phyloP scores from a whole-genome alignment of 1,140 invertebrate species.

The Idris sp. region DNA sequence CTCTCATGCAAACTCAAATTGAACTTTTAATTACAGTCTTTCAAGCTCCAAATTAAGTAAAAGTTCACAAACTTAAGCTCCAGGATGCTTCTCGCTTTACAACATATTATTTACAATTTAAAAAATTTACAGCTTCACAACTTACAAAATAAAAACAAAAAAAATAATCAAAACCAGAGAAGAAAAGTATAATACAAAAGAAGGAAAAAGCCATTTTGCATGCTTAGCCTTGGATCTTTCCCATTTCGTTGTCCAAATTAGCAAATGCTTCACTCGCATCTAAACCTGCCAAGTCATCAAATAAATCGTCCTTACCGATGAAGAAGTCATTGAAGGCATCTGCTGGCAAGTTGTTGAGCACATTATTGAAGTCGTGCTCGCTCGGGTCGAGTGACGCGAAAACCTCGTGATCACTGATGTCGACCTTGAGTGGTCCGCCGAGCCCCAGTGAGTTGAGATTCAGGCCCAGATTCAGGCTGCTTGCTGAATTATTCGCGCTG shows the following conservation, averaged over 20 bases:
- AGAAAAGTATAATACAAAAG: not conserved
- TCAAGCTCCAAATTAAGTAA: not conserved
- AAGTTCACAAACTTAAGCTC: not conserved
- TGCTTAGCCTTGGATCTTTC: constrained; percentile 1
- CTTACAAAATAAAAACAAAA: not conserved
- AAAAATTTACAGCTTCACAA: constrained; percentile 15
- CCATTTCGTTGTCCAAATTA: constrained; percentile 12
- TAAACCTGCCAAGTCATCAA: constrained; percentile 61
- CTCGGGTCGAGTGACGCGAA: constrained; percentile 82
- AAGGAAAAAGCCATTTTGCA: no score
- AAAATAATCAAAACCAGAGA: not conserved
- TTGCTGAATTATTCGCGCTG: no score
- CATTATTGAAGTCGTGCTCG: constrained; percentile 92
- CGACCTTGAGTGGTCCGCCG: constrained; percentile 72
- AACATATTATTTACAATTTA: constrained; percentile 10
- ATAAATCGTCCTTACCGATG: constrained; percentile 79
- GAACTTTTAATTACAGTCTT: no score
- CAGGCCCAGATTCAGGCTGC: constrained; percentile 68
- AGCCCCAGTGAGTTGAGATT: constrained; percentile 72
- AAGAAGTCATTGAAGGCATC: constrained; percentile 95
- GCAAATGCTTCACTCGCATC: constrained; percentile 7
- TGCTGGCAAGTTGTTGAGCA: constrained; percentile 91
- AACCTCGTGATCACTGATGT: constrained; percentile 77
- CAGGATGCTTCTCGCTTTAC: no score
- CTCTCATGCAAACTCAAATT: no score